Evolutionary conservation across 2,888 invertebrate species (phyloP), one percentile per base, ranked within the genome.

Genomic region (Mallateleia sp.): DNA sequence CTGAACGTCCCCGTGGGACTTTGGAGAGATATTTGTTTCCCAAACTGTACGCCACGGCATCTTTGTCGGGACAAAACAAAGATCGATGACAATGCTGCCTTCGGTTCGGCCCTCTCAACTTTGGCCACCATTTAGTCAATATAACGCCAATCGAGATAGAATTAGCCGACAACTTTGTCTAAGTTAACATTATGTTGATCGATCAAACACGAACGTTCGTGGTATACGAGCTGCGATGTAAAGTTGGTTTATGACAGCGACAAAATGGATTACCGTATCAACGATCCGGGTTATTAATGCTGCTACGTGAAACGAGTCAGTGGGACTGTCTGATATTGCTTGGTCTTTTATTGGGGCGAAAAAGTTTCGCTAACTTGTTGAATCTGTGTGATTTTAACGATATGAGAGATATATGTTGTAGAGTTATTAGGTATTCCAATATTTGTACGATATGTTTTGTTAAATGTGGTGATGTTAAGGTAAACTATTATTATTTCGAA

Each of bases 1-100:
- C 74, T 74, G 79, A 79, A 74, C 74, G 79, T 64, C 54, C 79
- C 79, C 58, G n/a, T 47, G 79, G 18, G 85, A 74, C 79, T 79
- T 79, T 34, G 60, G 62, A 45, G n/a, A 62, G 79, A 69, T 79
- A 74, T 79, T 85, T 85, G 74, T 74, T 79, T 54, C 62, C 38
- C 54, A 80, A 80, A 79, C 69, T 85, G 52, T 14, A 3, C 50
- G 22, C 11, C 20, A 66, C 25, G 47, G 50, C 78, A 52, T 58
- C 69, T 72, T 78, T 64, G 58, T 80, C 38, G 54, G 38, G 22
- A 32, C 50, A 42, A 71, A 84, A 85, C 85, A 81, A 81, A 85
- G 69, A 85, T 80, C 67, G 85, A 85, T 66, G 75, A 77, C 69
- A 79, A 64, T 66, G 18, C 54, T 15, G 69, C 60, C 42, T 64